Base-by-base conservation (phyloP, 1,140 invertebrate genomes). In the Ceratosolen solmsi region DNA sequence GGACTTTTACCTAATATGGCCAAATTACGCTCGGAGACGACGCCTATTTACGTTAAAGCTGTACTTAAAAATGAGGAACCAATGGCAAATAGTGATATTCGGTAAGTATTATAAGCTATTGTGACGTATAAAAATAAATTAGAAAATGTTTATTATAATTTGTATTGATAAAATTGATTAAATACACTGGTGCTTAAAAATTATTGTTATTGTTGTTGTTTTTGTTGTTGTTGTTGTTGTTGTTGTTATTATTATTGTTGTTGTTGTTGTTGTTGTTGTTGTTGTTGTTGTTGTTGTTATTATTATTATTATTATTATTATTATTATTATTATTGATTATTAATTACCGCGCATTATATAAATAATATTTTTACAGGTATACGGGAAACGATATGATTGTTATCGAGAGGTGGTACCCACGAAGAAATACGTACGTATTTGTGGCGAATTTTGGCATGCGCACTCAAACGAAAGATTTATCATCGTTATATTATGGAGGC, bases 371-470 rank as follows among this genome's bases (percentile, higher is more conserved):
- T 86, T 86, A 38, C 74, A 93, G 92, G 41, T 93, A 94, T 85
- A 92, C 93, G 22, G 90, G 93, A 27, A 92, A 93, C 54, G 93
- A 95, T 85, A 90, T 96, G 30, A 87, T 96, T 15, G 93, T 96
- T 0, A 92, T 96, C 60, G 95, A 96, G 84, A 92, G 96, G 54
- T 95, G 93, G 92, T 96, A 95, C 89, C 95, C 96, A 8, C 92
- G 96, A 25, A 92, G 95, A 75, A 94, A 95, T 86, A 94, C 94
- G 2, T 96, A 94, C 85, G 94, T 95, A 1, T 93, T 95, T 65
- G 92, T 96, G 0, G 93, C 93, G 2, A 96, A 96, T 91, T 90
- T 96, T 11, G 94, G 94, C 0, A 90, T 87, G 17, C 86, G 86
- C 4, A 90, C 90, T 15, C 92, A 94, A 60, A 93, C 91, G 1